These are phyloP conservation scores for Sebastes trivittatus DNA, from an alignment of 2,797 vertebrate species.

Conservation along the genomic window DNA sequence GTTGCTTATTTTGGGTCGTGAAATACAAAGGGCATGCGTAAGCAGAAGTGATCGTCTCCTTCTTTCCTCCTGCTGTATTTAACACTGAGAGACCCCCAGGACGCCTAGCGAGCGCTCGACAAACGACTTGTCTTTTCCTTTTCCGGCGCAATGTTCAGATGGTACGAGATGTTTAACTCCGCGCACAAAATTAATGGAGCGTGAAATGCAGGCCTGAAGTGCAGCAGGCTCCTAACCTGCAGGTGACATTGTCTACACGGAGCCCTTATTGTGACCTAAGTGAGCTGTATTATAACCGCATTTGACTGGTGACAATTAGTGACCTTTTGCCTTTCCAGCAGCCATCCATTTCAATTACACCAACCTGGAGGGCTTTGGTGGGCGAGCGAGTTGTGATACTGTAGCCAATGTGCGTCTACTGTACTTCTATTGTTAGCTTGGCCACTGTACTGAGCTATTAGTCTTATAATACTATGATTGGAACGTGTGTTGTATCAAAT, in stretches of 20 bases:
- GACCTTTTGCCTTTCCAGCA: conserved; percentile 81
- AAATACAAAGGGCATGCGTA: neutral
- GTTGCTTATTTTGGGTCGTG: neutral
- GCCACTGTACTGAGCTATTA: neutral
- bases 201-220: conserved; percentile 73
- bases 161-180: conserved; percentile 73
- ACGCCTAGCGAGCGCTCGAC: conserved; percentile 45
- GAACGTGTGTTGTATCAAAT: neutral
- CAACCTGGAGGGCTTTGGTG: conserved; percentile 27
- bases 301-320: conserved; percentile 83
- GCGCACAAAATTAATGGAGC: conserved; percentile 75
- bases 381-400: conserved; percentile 27
- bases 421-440: conserved; percentile 7
- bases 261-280: conserved; percentile 71
- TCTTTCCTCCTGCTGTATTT: conserved; percentile 36
- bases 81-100: conserved; percentile 41
- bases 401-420: conserved; percentile 6
- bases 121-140: conserved; percentile 67
- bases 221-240: conserved; percentile 73
- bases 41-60: conserved; percentile 35
- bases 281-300: conserved; percentile 75
- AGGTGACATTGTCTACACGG: conserved; percentile 68
- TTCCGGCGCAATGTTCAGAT: conserved; percentile 25
- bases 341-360: conserved; percentile 79
- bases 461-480: neutral